Evolutionary conservation across 1,140 invertebrate genomes (phyloP).

Genomic region (Apis florea): DNA sequence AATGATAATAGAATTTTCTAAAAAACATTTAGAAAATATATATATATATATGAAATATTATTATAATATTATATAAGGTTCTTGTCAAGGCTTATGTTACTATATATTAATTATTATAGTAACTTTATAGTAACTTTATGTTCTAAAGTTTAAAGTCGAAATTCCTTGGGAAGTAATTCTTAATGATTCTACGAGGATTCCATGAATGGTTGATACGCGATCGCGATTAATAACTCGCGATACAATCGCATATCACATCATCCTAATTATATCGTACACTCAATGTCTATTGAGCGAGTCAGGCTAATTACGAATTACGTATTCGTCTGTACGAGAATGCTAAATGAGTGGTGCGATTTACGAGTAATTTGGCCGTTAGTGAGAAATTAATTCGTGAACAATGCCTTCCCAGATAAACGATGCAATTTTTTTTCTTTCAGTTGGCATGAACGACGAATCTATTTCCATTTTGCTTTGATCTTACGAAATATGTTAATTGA

Average conservation of each 20-base stretch:
- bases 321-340: slow-evolving; percentile 34
- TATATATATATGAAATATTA: no score
- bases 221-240: slow-evolving; percentile 51
- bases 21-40: no score
- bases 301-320: slow-evolving; percentile 52
- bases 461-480: neutral
- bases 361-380: slow-evolving; percentile 1
- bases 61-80: no score
- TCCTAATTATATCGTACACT: slow-evolving; percentile 45
- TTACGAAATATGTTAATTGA: no score
- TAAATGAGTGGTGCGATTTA: slow-evolving; percentile 18
- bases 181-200: slow-evolving; percentile 19
- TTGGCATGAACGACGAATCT: neutral
- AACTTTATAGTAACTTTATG: no score
- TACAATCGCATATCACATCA: slow-evolving; percentile 37
- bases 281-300: slow-evolving; percentile 43
- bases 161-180: slow-evolving; percentile 28
- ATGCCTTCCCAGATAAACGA: slow-evolving; percentile 18
- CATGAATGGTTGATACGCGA: slow-evolving; percentile 6
- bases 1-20: no score
- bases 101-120: no score
- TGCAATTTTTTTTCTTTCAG: neutral
- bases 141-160: no score
- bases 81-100: no score
- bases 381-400: slow-evolving; percentile 20